Base-by-base conservation (phyloP, 2,113 vertebrate genomes). In the Formicarius rufipectus region DNA sequence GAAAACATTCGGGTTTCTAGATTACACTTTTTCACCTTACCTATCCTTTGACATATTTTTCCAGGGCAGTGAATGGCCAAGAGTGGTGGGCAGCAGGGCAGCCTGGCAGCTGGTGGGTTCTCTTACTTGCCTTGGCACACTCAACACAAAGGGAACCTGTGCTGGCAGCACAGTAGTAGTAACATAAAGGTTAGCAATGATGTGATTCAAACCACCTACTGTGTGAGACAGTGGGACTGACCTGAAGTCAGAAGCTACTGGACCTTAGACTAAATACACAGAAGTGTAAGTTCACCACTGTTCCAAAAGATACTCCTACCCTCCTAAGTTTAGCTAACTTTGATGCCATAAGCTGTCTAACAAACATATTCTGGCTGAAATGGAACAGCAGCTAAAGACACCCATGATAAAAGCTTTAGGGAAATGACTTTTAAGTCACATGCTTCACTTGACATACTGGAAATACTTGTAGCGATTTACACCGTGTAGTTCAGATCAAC, bases 11-110 rank as follows among this genome's bases (percentile, higher is more conserved):
- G 12, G 10, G 28, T 37, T 84, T 91, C 83, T 49, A 64, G 56
- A 27, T 78, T 17, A 44, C 7, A 12, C 9, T 83, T 30, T 53
- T 63, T 27, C 30, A 28, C 28, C 33, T 12, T 10, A 79, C 3
- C 3, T 24, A 6, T 14, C 33, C 37, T 66, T 55, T 52, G 39
- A 37, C 30, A 14, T 0, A 0, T 8, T 56, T 58, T 35, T 27
- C 45, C 23, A 49, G 35, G 55, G 47, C 22, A 68, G 30, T 10
- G 40, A 27, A 14, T 71, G 62, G 21, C 47, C 80, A 74, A 64
- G 62, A 17, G 2, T 10, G 21, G 42, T 1, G 31, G 28, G 37
- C 50, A 81, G 55, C 17, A 1, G 31, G 28, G 37, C 50, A 81
- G 55, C 17, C 72, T 66, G n/a, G 73, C 31, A 89, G 68, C 45